Conservation (phyloP, 2,888 invertebrate genomes). For the Nomada fabriciana region DNA sequence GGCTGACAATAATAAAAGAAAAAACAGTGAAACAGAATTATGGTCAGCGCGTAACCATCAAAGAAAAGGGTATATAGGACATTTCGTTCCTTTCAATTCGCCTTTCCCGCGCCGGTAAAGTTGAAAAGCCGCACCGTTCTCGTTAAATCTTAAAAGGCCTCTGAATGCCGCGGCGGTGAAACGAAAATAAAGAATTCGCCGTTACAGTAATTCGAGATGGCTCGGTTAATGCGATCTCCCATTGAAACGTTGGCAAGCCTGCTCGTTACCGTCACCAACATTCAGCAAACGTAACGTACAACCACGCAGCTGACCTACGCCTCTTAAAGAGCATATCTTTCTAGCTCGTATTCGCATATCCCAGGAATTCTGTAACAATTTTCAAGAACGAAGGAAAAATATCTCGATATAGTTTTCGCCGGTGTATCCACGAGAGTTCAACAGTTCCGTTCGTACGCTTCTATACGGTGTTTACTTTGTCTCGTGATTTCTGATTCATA, state of each 20-base stretch:
- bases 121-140: conserved; percentile 29
- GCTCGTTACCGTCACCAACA: conserved; percentile 1
- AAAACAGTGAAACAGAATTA: not conserved
- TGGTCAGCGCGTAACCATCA: not conserved
- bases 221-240: conserved; percentile 3
- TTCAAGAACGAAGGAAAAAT: not conserved
- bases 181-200: conserved; percentile 35
- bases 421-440: not conserved
- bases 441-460: not conserved
- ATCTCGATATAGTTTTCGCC: not conserved
- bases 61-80: not conserved
- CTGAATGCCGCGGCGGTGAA: conserved; percentile 1
- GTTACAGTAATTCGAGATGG: conserved; percentile 21
- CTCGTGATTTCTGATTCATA: conserved; percentile 47
- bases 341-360: too few species aligned
- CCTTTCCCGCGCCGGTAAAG: conserved; percentile 14
- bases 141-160: conserved; percentile 38
- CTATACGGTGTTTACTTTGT: conserved; percentile 42
- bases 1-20: too few species aligned
- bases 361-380: not conserved
- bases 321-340: too few species aligned
- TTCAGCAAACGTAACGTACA: too few species aligned
- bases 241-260: not conserved
- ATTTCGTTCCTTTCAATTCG: conserved; percentile 1
- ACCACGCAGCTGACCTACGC: too few species aligned